Evolutionary conservation across 2,888 invertebrate genomes (phyloP), one percentile per base, ranked within the genome.

Genomic region (Sphaeridia pumilis): DNA sequence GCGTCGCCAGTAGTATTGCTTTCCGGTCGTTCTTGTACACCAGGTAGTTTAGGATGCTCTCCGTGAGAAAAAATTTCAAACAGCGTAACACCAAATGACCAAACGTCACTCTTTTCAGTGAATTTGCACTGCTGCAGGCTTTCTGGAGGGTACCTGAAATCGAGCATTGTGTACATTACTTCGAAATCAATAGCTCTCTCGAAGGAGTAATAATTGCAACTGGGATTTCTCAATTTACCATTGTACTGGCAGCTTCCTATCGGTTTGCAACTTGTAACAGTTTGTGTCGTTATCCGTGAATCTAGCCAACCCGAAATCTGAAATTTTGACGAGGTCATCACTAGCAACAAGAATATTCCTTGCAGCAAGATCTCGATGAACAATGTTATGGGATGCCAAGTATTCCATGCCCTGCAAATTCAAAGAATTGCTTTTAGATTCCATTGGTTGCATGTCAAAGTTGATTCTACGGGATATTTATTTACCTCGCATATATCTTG

Each of bases 121-220:
- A 89, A 92, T 71, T 82, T 84, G 27, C 78, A 77, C 68, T 81
- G 80, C 57, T 80, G 77, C 27, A 90, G 78, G 51, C 88, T 86
- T 69, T 92, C 92, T 1, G 87, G 85, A 1, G 92, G 88, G 70
- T 89, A 89, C 88, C 87, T 87, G 58, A n/a, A n/a, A n/a, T n/a
- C n/a, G n/a, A n/a, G n/a, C n/a, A n/a, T n/a, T n/a, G n/a, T n/a
- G n/a, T n/a, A n/a, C n/a, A n/a, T n/a, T n/a, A n/a, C n/a, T n/a
- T n/a, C n/a, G n/a, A n/a, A n/a, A n/a, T n/a, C n/a, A n/a, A n/a
- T n/a, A n/a, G n/a, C n/a, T n/a, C n/a, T n/a, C n/a, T n/a, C n/a
- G n/a, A n/a, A n/a, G n/a, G n/a, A n/a, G n/a, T n/a, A n/a, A n/a
- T n/a, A n/a, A n/a, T n/a, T n/a, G n/a, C n/a, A n/a, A n/a, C n/a